Evolutionary conservation across 2,888 invertebrate species (phyloP).

Genomic region (Sicus ferrugineus): DNA sequence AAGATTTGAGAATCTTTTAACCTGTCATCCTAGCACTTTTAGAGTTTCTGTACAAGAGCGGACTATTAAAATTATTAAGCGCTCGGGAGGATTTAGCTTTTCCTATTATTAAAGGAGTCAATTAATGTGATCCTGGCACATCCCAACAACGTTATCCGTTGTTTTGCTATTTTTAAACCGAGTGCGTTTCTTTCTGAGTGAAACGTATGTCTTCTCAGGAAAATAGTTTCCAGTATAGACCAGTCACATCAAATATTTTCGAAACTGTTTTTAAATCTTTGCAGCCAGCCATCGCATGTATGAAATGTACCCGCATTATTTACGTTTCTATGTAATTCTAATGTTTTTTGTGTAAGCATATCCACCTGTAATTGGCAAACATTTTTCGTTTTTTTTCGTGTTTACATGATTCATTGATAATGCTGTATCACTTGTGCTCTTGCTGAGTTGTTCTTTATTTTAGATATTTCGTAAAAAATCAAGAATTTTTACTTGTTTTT

Average conservation of each 20-base stretch:
- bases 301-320: background rate
- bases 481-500: too few relatives aligned
- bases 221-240: too few relatives aligned
- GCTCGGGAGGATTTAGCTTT: background rate
- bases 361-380: background rate
- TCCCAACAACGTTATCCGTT: background rate
- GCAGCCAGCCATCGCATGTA: background rate
- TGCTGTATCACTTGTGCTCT: too few relatives aligned
- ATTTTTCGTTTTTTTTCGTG: background rate
- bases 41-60: background rate
- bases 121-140: background rate
- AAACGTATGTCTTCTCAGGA: too few relatives aligned
- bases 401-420: too few relatives aligned
- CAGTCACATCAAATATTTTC: background rate
- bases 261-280: background rate
- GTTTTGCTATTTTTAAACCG: background rate
- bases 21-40: background rate
- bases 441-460: too few relatives aligned
- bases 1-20: background rate
- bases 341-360: background rate
- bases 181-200: too few relatives aligned
- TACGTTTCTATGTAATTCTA: background rate
- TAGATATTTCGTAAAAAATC: too few relatives aligned
- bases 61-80: background rate
- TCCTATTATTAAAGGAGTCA: conserved; percentile 3